A percentile compares a stretch with the other conserved stretches of the same genome.
Conservation (phyloP, 2,888 invertebrate species). For the Opisthograptis luteolata region DNA sequence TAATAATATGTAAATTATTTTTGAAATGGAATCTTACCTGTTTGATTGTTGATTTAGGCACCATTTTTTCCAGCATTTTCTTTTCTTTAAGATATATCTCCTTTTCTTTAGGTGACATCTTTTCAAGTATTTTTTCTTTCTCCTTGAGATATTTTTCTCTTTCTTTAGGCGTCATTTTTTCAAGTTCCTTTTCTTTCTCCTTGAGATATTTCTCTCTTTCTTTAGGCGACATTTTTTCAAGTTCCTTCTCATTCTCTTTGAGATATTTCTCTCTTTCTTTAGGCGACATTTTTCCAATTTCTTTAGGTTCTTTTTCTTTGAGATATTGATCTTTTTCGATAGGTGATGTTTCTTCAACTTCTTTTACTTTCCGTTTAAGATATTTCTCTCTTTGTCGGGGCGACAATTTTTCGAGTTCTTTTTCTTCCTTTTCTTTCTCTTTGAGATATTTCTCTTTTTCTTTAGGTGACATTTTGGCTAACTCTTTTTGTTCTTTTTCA, state of each 20-base stretch:
- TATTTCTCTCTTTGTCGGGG: constrained; percentile 13
- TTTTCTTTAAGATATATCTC: constrained; percentile 18
- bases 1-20: constrained; percentile 7
- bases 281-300: neutral
- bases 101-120: constrained; percentile 15
- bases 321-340: constrained; percentile 19
- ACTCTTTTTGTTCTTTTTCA: constrained; percentile 13
- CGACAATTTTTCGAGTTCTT: neutral
- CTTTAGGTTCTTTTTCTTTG: neutral
- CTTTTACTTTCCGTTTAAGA: constrained; percentile 21
- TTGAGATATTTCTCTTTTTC: constrained; percentile 12
- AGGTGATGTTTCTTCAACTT: constrained; percentile 7
- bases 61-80: constrained; percentile 2
- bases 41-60: too few relatives aligned
- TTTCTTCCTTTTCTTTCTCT: neutral
- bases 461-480: constrained; percentile 17
- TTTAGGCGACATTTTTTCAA: constrained; percentile 16
- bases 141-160: constrained; percentile 1
- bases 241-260: constrained; percentile 28
- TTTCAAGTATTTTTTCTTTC: constrained; percentile 25
- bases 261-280: constrained; percentile 12
- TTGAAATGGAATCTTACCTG: constrained; percentile 13
- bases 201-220: constrained; percentile 21
- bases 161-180: constrained; percentile 6
- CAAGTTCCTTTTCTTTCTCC: constrained; percentile 9